Evolutionary conservation across 1,140 invertebrate species (phyloP), one percentile per base, ranked within the genome.

Genomic region (Spodoptera litura): DNA sequence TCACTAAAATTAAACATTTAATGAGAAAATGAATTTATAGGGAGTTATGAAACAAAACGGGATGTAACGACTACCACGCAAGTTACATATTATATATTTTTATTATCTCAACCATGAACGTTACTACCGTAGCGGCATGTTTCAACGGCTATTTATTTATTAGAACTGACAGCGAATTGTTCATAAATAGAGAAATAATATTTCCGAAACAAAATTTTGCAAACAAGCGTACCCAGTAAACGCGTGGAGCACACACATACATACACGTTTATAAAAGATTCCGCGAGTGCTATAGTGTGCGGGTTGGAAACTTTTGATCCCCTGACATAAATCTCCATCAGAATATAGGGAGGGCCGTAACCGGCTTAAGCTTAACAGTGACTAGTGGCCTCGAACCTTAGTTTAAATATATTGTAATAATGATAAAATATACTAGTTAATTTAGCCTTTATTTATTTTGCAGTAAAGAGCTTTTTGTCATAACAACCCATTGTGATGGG

Each of bases 261-360:
- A 78, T 25, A 52, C 52, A 78, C 51, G 12, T 27, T 55, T 35
- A 59, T 73, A 73, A 56, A 61, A 62, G 38, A 62, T 58, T 80
- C 59, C 15, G 62, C 74, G 71, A 58, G 35, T 62, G 72, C 77
- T 62, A 53, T 74, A 68, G 81, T 82, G 78, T 82, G 81, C 73
- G 87, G 87, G 88, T 85, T 86, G 82, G 82, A 92, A 94, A 93
- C 91, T 93, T 94, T 93, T 93, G 93, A 94, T 93, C 93, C 92
- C 91, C 87, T 88, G 88, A 93, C 90, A 93, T 94, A 94, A 94
- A 94, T 93, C 93, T 93, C 91, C 91, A 94, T 94, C 93, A 93
- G 90, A 94, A 94, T 92, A 92, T 89, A 90, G 89, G 92, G 90
- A 87, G 92, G 91, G 91, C 85, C 84, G 91, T 92, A 93, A 94